Conservation (phyloP, 2,888 invertebrate genomes). For the Lypha dubia region DNA sequence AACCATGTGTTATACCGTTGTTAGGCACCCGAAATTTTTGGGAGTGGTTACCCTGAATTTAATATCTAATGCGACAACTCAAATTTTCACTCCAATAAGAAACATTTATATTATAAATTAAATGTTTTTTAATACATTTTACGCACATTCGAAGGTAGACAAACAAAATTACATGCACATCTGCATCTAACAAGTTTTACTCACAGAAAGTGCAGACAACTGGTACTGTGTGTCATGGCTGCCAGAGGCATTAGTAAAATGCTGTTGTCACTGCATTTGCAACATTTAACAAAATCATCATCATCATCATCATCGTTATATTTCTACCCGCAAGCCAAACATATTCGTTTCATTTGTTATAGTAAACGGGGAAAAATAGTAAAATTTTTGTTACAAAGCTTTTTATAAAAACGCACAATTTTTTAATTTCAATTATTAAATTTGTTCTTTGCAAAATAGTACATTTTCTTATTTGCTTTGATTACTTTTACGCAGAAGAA, state of each 20-base stretch:
- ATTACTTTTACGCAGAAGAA: slow-evolving; percentile 11
- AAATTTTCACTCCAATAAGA: neutral
- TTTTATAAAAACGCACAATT: slow-evolving; percentile 4
- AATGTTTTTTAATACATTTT: slow-evolving; percentile 39
- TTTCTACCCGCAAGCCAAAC: slow-evolving; percentile 51
- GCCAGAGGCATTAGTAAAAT: slow-evolving; percentile 52
- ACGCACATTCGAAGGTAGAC: slow-evolving; percentile 30
- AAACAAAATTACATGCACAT: neutral
- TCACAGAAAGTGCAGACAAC: neutral
- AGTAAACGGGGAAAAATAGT: slow-evolving; percentile 11
- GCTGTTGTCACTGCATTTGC: slow-evolving; percentile 58
- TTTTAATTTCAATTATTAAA: slow-evolving; percentile 34
- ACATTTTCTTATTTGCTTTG: slow-evolving; percentile 17
- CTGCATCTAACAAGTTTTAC: slow-evolving; percentile 17
- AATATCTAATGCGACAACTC: no score
- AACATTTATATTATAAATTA: slow-evolving; percentile 14
- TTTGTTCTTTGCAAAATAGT: slow-evolving; percentile 33
- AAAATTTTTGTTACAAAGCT: slow-evolving; percentile 65
- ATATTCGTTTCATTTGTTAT: slow-evolving; percentile 29
- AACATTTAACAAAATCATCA: slow-evolving; percentile 51
- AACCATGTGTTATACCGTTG: no score
- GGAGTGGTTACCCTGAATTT: no score
- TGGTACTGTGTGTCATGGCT: neutral
- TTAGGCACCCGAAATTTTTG: no score
- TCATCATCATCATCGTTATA: slow-evolving; percentile 31